Evolutionary conservation across 2,888 invertebrate genomes (phyloP).

Genomic region (Biston betularia): DNA sequence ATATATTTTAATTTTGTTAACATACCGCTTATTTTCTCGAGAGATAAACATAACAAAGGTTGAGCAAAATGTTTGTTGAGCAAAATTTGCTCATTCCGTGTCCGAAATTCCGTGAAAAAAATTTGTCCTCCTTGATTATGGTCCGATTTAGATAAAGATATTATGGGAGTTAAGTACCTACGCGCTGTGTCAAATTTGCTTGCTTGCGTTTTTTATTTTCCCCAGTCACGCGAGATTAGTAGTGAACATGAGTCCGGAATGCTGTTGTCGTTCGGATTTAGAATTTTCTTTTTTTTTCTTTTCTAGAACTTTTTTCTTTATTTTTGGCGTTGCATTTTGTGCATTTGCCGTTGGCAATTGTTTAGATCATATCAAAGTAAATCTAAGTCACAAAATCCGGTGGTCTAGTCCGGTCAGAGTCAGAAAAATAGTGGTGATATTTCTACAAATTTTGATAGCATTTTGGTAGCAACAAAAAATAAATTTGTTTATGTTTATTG

Average conservation of each 20-base stretch:
- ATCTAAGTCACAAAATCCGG: no score
- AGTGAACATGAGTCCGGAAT: slow-evolving; percentile 73
- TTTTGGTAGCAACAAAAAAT: no score
- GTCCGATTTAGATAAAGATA: slow-evolving; percentile 80
- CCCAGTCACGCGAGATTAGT: slow-evolving; percentile 68
- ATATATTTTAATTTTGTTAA: no score
- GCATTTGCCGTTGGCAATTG: neutral
- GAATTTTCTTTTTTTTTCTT: slow-evolving; percentile 1
- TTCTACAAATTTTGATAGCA: no score
- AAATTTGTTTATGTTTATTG: no score
- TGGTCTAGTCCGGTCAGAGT: no score
- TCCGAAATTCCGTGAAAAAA: slow-evolving; percentile 49
- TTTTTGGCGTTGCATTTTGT: neutral
- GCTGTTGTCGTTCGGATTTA: slow-evolving; percentile 69
- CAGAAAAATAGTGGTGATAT: no score
- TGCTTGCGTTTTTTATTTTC: slow-evolving; percentile 69
- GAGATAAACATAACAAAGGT: no score
- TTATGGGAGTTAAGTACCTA: slow-evolving; percentile 69
- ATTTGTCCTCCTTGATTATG: slow-evolving; percentile 70
- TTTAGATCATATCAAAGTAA: no score
- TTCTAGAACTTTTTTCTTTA: neutral
- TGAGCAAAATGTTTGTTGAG: no score
- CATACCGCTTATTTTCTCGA: no score
- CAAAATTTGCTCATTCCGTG: slow-evolving; percentile 9
- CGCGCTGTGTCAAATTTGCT: slow-evolving; percentile 78